Conservation (phyloP, 2,888 invertebrate species). For the Lamellibrachia satsuma region DNA sequence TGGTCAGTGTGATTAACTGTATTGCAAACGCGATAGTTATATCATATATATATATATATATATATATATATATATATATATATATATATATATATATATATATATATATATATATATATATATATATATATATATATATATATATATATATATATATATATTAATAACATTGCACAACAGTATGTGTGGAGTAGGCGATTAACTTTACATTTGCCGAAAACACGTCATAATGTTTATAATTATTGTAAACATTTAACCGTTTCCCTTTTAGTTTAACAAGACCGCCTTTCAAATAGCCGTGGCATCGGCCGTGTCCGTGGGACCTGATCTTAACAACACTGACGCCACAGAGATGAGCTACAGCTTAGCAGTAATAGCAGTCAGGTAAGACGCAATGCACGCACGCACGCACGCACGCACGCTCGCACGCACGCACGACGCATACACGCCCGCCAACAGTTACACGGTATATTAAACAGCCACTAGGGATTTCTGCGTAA, state of each 20-base stretch:
- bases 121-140: not conserved
- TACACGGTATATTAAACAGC: not conserved
- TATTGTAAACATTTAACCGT: not conserved
- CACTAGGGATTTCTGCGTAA: too few relatives aligned
- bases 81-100: not conserved
- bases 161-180: not conserved
- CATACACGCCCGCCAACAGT: not conserved
- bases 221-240: not conserved
- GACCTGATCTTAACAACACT: not conserved
- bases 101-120: not conserved
- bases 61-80: not conserved
- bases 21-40: not conserved
- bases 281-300: not conserved
- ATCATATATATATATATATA: not conserved
- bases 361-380: not conserved
- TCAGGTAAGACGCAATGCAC: not conserved
- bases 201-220: not conserved
- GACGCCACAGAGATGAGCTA: not conserved
- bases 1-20: not conserved
- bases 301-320: not conserved
- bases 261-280: not conserved
- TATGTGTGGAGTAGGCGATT: not conserved
- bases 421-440: not conserved
- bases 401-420: not conserved
- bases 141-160: not conserved